Evolutionary conservation across 1,140 invertebrate genomes (phyloP).

Genomic region (Muscidifurax raptorellus): DNA sequence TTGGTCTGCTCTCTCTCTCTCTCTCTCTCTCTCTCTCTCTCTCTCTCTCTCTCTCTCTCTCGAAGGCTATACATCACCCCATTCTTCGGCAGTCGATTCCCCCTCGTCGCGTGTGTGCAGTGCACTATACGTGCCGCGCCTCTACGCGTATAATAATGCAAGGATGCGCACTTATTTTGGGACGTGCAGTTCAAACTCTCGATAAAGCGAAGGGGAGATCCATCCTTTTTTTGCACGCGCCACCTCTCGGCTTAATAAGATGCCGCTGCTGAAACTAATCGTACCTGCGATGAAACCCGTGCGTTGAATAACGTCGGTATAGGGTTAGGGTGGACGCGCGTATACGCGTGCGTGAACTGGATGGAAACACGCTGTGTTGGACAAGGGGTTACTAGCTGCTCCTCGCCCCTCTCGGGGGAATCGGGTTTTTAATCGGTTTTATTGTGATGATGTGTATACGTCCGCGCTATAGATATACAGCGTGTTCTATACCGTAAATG

Average conservation of each 20-base stretch:
- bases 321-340: neutral
- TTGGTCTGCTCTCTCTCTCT: constrained; percentile 5
- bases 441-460: neutral
- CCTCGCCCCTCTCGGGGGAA: neutral
- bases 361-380: neutral
- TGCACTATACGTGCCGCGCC: neutral
- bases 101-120: neutral
- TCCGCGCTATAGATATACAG: neutral
- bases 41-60: neutral
- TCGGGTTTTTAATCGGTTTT: constrained; percentile 45
- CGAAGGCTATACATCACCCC: constrained; percentile 20
- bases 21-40: neutral
- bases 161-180: constrained; percentile 18
- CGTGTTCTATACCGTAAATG: constrained; percentile 12
- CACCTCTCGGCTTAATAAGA: constrained; percentile 19
- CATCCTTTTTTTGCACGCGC: neutral
- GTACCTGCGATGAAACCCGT: constrained; percentile 13
- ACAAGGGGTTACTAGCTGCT: constrained; percentile 23
- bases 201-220: neutral
- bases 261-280: constrained; percentile 20
- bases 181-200: neutral
- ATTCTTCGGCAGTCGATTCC: neutral
- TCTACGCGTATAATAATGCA: constrained; percentile 2
- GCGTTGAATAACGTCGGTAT: neutral
- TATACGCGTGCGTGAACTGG: neutral